Percentiles rank a stretch among this genome's conserved stretches.
phyloP scores from a whole-genome alignment of 2,113 vertebrate genomes.

The Rattus norvegicus region GRCr8 NC_086020.1:228960501-228961000 shows the following conservation, averaged over 20 bases:
- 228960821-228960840: neutral
- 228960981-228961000: conserved; percentile 76
- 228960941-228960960: too few species aligned
- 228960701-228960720: neutral
- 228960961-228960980: conserved; percentile 15
- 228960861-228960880: neutral
- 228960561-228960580: neutral
- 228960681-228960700: neutral
- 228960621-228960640: neutral
- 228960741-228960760: neutral
- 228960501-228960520: neutral
- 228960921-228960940: neutral
- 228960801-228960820: neutral
- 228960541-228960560: neutral
- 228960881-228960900: neutral
- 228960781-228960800: neutral
- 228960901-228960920: neutral
- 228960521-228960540: neutral
- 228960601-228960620: neutral
- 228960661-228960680: neutral
- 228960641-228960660: neutral
- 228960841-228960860: neutral
- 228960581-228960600: neutral
- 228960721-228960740: neutral
- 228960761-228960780: neutral